Evolutionary conservation across 1,140 invertebrate genomes (phyloP).

Genomic region (Drosophila azteca): DNA sequence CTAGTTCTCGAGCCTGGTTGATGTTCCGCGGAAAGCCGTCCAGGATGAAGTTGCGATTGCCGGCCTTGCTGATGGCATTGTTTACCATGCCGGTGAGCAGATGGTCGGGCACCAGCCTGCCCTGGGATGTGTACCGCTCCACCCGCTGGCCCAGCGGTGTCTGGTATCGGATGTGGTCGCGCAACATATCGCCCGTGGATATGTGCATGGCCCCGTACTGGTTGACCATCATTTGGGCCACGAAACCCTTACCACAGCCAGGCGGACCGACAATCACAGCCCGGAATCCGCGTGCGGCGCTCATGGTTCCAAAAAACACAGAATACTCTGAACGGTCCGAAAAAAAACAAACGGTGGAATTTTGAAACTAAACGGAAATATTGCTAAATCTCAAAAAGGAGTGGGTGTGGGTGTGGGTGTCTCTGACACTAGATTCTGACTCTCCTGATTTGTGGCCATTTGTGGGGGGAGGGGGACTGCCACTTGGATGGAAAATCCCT

Average conservation of each 20-base stretch:
- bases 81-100: slow-evolving; percentile 21
- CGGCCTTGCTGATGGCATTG: not conserved
- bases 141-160: slow-evolving; percentile 26
- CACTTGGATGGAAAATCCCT: too few relatives aligned
- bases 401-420: too few relatives aligned
- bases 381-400: too few relatives aligned
- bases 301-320: not conserved
- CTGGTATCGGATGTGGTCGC: slow-evolving; percentile 14
- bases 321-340: too few relatives aligned
- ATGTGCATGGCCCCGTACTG: slow-evolving; percentile 26
- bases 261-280: slow-evolving; percentile 38
- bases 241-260: slow-evolving; percentile 34
- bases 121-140: not conserved
- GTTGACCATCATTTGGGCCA: not conserved
- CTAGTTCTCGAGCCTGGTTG: slow-evolving; percentile 14
- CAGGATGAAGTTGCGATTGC: slow-evolving; percentile 9
- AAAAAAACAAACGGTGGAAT: not conserved
- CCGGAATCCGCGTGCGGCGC: slow-evolving; percentile 20
- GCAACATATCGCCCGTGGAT: slow-evolving; percentile 36
- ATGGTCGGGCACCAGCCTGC: slow-evolving; percentile 33
- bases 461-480: too few relatives aligned
- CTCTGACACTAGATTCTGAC: too few relatives aligned
- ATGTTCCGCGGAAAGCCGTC: slow-evolving; percentile 48
- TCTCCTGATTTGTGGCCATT: too few relatives aligned
- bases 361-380: not conserved